Base-by-base conservation (phyloP, 2,888 invertebrate species). In the Chrysolina oricalcia region DNA sequence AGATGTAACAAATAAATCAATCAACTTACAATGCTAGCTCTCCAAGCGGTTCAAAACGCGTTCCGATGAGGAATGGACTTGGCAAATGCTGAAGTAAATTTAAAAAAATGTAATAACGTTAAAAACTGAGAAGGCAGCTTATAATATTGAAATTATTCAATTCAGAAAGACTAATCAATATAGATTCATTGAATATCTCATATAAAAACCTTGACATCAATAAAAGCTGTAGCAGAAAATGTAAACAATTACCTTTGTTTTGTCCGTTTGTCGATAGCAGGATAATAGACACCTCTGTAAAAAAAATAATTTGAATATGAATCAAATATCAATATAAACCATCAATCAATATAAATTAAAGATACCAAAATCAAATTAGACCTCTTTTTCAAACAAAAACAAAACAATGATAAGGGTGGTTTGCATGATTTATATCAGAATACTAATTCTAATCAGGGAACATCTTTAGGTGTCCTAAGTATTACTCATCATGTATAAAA, bases 111-210 rank as follows among this genome's bases (percentile, higher is more conserved):
- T 35, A 6, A 35, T 6, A 3, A 35, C 35, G 0, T 4, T 6
- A 35, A 35, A 35, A 6, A 27, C 35, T 35, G 35, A 6, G 35
- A 27, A 35, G 35, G 4, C n/a, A 35, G 8, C 35, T 13, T 11
- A 10, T 50, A 17, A 41, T 19, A 27, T 19, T 19, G 23, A 43
- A 70, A 13, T 53, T 13, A 1, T 53, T 59, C 10, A 72, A 53
- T 53, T 76, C 76, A 76, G 73, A 70, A 76, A 76, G 76, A 76
- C 76, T 76, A 76, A 76, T 76, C 76, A 43, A 70, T 62, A 46
- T 17, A 53, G 53, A 72, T 73, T 73, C 74, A 74, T 70, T 40
- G 74, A 70, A 63, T 23, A 11, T 67, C 70, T 76, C 76, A 76
- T 66, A 27, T 21, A 56, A 75, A 17, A 35, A 17, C 13, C 13